Conservation (phyloP, 2,888 invertebrate species). For the Neoscelio sp. region DNA sequence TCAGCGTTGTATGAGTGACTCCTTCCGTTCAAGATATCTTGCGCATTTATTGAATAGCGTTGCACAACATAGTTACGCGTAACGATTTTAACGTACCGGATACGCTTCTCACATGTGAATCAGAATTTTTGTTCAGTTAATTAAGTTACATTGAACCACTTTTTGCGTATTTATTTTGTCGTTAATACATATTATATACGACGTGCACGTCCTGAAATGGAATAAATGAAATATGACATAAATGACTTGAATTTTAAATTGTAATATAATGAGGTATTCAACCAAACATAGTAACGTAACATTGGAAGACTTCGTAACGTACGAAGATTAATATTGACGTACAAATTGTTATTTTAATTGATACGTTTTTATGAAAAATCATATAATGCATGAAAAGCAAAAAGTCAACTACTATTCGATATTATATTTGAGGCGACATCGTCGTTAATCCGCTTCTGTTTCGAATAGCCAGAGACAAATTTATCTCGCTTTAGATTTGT, state of each 20-base stretch:
- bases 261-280: too few relatives aligned
- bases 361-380: conserved; percentile 18
- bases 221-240: conserved; percentile 14
- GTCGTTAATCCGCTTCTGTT: conserved; percentile 25
- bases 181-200: conserved; percentile 6
- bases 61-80: conserved; percentile 14
- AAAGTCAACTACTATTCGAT: conserved; percentile 5
- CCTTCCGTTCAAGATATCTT: conserved; percentile 34
- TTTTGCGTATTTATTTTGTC: conserved; percentile 15
- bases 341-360: conserved; percentile 3
- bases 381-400: not conserved
- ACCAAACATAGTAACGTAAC: too few relatives aligned
- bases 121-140: conserved; percentile 25
- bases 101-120: conserved; percentile 24
- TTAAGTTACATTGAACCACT: conserved; percentile 13
- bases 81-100: conserved; percentile 23
- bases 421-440: conserved; percentile 5
- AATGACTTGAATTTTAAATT: conserved; percentile 10
- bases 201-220: conserved; percentile 25
- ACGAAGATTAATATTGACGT: conserved; percentile 22
- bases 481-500: conserved; percentile 32
- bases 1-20: conserved; percentile 27
- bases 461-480: conserved; percentile 14
- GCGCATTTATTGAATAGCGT: conserved; percentile 26
- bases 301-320: too few relatives aligned